These are phyloP conservation scores for Caenorhabditis sp. DNA, from an alignment of 2,888 invertebrate genomes.

Conservation along the genomic window DNA sequence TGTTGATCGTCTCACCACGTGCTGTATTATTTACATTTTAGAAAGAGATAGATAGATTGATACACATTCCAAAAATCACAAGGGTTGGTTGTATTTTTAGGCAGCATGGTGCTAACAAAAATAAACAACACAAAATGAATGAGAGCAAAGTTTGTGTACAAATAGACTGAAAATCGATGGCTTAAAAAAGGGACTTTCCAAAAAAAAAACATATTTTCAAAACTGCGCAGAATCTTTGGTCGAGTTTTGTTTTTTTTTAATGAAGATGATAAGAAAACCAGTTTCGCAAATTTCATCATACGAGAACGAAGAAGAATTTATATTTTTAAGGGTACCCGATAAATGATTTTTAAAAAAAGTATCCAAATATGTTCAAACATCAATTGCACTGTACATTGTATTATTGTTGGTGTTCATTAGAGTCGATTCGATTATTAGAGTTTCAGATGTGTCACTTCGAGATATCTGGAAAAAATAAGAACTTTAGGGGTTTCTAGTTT, in stretches of 20 bases:
- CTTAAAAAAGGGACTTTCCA: no score
- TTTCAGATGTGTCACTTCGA: conserved; percentile 36
- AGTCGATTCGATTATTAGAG: conserved; percentile 28
- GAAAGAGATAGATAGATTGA: no score
- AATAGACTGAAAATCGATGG: no score
- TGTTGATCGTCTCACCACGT: neutral
- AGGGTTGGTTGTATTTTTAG: no score
- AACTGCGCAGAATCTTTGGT: neutral
- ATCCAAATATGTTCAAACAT: no score
- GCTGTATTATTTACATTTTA: neutral
- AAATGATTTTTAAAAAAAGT: no score
- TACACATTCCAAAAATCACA: neutral
- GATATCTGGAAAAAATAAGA: conserved; percentile 12
- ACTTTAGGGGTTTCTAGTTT: neutral
- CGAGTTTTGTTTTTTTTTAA: neutral
- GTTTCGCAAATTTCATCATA: neutral
- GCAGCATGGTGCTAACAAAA: conserved; percentile 1
- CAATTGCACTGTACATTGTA: conserved; percentile 34
- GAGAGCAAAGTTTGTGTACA: no score
- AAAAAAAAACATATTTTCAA: neutral
- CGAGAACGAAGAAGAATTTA: no score
- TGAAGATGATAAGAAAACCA: neutral
- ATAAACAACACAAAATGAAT: conserved; percentile 10
- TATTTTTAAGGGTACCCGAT: no score
- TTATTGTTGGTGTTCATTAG: conserved; percentile 29